Percentiles rank a stretch among this genome's conserved stretches.
phyloP scores from a whole-genome alignment of 2,888 invertebrate species.

The Rhopalosiphum nymphaeae region DNA sequence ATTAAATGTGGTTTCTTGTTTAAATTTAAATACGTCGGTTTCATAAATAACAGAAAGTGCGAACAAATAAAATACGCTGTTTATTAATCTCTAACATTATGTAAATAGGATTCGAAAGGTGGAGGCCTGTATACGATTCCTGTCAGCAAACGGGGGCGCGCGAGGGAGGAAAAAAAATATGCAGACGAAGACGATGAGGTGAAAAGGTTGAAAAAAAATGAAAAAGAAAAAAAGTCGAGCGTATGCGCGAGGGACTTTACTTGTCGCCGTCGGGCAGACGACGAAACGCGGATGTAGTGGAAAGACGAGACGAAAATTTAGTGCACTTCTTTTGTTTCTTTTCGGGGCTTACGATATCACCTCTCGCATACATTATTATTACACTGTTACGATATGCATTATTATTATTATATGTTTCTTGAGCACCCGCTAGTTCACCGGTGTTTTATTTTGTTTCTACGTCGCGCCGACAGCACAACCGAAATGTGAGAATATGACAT shows the following conservation, averaged over 20 bases:
- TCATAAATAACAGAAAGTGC: slow-evolving; percentile 50
- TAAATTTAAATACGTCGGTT: slow-evolving; percentile 59
- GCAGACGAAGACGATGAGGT: not conserved
- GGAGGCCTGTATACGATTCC: not conserved
- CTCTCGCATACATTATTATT: not conserved
- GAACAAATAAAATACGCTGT: slow-evolving; percentile 40
- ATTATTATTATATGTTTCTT: slow-evolving; percentile 5
- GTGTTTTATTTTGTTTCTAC: slow-evolving; percentile 13
- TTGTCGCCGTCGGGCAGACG: not conserved
- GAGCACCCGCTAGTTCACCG: not conserved
- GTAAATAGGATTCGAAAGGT: slow-evolving; percentile 42
- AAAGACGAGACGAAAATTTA: slow-evolving; percentile 5
- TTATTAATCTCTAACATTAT: slow-evolving; percentile 49
- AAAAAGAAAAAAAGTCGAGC: not conserved
- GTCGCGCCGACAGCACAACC: not conserved
- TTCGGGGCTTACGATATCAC: not conserved
- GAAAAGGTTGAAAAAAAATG: not conserved
- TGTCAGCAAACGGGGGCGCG: not conserved
- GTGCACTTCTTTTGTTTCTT: slow-evolving; percentile 20
- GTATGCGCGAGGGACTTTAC: not conserved
- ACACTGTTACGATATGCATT: not conserved
- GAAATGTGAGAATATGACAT: slow-evolving; percentile 20
- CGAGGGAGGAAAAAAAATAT: not conserved
- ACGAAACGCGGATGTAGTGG: not conserved
- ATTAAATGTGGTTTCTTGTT: slow-evolving; percentile 40